A percentile compares a stretch with the other conserved stretches of the same genome.
Evolutionary conservation across 2,888 invertebrate species (phyloP).

Genomic region (Noctua janthina): DNA sequence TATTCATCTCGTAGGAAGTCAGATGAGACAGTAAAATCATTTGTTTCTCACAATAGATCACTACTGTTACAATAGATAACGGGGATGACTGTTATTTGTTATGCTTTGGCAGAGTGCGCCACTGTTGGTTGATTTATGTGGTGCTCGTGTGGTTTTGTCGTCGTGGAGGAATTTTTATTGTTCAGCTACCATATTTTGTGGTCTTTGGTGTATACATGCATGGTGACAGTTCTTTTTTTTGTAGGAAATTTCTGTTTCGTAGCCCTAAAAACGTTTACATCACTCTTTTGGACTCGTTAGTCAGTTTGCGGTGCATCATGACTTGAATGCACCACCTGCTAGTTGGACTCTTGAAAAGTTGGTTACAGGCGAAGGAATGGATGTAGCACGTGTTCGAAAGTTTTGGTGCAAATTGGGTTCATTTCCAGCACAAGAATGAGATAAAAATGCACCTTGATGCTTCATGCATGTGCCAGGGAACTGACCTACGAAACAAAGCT

Average conservation of each 20-base stretch:
- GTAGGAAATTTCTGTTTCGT: not conserved
- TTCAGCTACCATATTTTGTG: not conserved
- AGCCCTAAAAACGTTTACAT: not conserved
- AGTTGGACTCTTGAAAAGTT: not conserved
- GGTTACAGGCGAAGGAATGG: not conserved
- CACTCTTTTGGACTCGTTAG: not conserved
- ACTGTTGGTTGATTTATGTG: slow-evolving; percentile 34
- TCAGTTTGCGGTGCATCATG: not conserved
- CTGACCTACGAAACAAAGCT: not conserved
- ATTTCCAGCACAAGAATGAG: not conserved
- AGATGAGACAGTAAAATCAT: slow-evolving; percentile 46
- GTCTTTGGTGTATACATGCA: no score
- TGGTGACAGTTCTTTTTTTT: not conserved
- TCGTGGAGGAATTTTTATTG: slow-evolving; percentile 3
- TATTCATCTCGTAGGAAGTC: slow-evolving; percentile 14
- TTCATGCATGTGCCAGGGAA: not conserved
- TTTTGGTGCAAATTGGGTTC: not conserved
- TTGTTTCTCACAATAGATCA: slow-evolving; percentile 43
- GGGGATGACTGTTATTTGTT: slow-evolving; percentile 28
- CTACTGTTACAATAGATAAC: slow-evolving; percentile 50
- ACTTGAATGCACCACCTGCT: not conserved
- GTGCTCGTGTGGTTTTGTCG: slow-evolving; percentile 10
- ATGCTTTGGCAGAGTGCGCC: slow-evolving; percentile 7
- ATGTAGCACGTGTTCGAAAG: not conserved
- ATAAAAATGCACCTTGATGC: not conserved